Conservation (phyloP, 1,140 invertebrate genomes). For the Piezodorus guildinii region DNA sequence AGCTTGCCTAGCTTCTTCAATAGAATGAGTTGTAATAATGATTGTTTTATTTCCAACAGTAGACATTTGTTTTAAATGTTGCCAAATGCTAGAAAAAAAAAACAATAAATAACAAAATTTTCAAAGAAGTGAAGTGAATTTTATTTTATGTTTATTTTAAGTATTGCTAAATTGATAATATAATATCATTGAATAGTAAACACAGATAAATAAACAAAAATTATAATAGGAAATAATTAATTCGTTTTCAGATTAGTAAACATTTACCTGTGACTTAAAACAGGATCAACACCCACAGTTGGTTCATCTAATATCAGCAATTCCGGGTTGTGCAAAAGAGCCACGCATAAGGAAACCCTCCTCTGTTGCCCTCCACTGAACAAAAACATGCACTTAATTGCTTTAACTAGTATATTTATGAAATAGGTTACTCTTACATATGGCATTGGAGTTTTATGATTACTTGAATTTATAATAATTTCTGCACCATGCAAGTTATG, state of each 20-base stretch:
- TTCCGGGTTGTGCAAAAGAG: constrained; percentile 42
- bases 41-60: constrained; percentile 47
- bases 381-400: too few relatives aligned
- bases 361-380: constrained; percentile 44
- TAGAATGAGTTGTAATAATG: constrained; percentile 90
- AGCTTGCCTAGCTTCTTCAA: constrained; percentile 78
- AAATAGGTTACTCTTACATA: too few relatives aligned
- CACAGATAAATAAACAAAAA: background rate
- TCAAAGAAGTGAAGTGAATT: too few relatives aligned
- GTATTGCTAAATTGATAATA: too few relatives aligned
- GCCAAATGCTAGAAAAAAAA: constrained; percentile 37
- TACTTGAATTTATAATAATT: background rate
- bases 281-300: constrained; percentile 46
- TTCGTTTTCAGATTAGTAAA: too few relatives aligned
- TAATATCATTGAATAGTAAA: too few relatives aligned
- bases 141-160: too few relatives aligned
- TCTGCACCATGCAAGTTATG: background rate
- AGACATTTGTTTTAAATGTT: constrained; percentile 43
- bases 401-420: too few relatives aligned
- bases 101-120: too few relatives aligned
- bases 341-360: constrained; percentile 41
- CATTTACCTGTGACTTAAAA: constrained; percentile 40
- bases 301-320: constrained; percentile 48
- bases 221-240: background rate
- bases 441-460: too few relatives aligned